phyloP scores from a whole-genome alignment of 2,888 invertebrate species.

The Watsonalla binaria region DNA sequence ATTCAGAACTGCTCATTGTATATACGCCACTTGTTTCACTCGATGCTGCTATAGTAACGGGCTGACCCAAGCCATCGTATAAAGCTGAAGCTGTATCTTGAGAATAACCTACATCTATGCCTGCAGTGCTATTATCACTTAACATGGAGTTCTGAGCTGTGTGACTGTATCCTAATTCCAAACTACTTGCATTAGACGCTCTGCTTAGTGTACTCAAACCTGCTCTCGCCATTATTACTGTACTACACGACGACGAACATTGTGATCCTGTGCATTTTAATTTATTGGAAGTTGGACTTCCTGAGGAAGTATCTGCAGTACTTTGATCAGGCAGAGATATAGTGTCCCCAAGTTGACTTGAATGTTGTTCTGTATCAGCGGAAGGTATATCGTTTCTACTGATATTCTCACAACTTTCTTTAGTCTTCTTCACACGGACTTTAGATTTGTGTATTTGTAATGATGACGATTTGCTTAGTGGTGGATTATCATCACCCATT shows the following conservation, averaged over 20 bases:
- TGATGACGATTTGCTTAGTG: constrained; percentile 57
- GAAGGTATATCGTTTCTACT: constrained; percentile 37
- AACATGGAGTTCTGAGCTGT: constrained; percentile 91
- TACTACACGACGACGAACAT: constrained; percentile 92
- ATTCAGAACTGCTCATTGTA: constrained; percentile 85
- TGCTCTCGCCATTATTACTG: constrained; percentile 85
- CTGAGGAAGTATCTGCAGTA: constrained; percentile 70
- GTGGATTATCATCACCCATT: constrained; percentile 47
- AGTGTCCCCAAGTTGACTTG: constrained; percentile 50
- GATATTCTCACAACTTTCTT: constrained; percentile 40
- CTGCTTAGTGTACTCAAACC: constrained; percentile 77
- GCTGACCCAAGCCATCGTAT: constrained; percentile 69
- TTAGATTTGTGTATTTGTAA: constrained; percentile 58
- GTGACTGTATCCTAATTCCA: constrained; percentile 91
- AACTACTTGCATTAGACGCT: constrained; percentile 87
- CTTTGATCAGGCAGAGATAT: constrained; percentile 60
- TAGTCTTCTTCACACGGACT: constrained; percentile 44
- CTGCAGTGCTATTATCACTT: constrained; percentile 84
- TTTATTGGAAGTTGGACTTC: constrained; percentile 78
- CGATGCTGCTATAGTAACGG: constrained; percentile 81
- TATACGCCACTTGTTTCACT: constrained; percentile 93
- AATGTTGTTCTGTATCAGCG: constrained; percentile 34
- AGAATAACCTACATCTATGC: constrained; percentile 81
- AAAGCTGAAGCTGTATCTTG: constrained; percentile 80
- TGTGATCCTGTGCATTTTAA: constrained; percentile 86